These are phyloP conservation scores for Dexiosoma caninum DNA, from an alignment of 2,888 invertebrate species.

Conservation along the genomic window DNA sequence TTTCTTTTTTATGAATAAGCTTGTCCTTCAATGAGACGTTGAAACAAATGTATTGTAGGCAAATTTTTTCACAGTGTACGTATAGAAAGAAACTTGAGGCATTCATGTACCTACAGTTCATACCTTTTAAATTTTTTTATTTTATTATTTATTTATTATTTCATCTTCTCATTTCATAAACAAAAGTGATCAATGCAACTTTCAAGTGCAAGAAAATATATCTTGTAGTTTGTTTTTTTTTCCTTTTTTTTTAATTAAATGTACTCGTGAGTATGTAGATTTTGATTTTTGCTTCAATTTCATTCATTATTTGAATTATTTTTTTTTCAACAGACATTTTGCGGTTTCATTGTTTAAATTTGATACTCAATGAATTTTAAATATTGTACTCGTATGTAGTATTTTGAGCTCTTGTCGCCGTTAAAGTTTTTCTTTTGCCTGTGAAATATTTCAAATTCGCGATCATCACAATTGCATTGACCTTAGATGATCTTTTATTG, in stretches of 20 bases:
- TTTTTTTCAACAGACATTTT: constrained; percentile 1
- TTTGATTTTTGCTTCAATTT: constrained; percentile 18
- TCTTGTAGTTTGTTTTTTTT: constrained; percentile 5
- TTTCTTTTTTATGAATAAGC: too few species aligned
- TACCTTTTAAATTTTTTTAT: constrained; percentile 21
- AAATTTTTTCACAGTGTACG: background rate
- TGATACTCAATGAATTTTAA: constrained; percentile 20
- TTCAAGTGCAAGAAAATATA: constrained; percentile 55
- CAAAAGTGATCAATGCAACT: constrained; percentile 33
- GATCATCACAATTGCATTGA: constrained; percentile 46
- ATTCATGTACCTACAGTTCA: constrained; percentile 7
- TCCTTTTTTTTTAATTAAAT: background rate
- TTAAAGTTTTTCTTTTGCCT: constrained; percentile 9
- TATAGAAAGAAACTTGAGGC: background rate
- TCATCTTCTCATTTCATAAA: background rate
- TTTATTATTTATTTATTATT: too few species aligned
- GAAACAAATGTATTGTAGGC: too few species aligned
- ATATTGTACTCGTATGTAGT: background rate
- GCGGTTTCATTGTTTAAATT: constrained; percentile 37
- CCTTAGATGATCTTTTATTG: constrained; percentile 33
- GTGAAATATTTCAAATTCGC: constrained; percentile 46
- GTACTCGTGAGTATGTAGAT: constrained; percentile 3
- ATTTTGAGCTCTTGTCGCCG: constrained; percentile 14
- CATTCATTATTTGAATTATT: constrained; percentile 37
- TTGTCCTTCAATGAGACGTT: too few species aligned